Percentiles rank a stretch among this genome's conserved stretches.
These are phyloP conservation scores for Menura novaehollandiae DNA, from an alignment of 2,113 vertebrate genomes.

Conservation along the genomic window DNA sequence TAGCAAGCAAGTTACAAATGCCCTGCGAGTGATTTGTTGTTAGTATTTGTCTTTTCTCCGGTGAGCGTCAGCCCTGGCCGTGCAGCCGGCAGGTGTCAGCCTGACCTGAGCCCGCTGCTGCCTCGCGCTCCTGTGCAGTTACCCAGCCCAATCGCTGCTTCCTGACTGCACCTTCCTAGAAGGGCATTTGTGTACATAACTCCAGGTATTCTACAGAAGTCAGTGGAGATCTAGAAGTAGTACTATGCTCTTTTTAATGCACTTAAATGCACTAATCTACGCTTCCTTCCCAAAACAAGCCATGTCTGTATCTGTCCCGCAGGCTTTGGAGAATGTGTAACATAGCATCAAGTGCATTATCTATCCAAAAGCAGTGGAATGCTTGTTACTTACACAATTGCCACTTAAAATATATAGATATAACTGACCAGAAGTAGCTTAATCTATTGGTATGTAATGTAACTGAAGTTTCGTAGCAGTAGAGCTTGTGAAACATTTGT, in stretches of 20 bases:
- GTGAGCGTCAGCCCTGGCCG: neutral
- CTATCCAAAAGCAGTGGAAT: neutral
- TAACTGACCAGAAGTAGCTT: neutral
- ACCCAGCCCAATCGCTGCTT: neutral
- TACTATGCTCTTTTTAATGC: neutral
- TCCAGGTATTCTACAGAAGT: neutral
- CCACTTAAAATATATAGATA: neutral
- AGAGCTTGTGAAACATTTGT: neutral
- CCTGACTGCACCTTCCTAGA: neutral
- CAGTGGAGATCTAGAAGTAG: neutral
- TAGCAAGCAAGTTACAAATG: neutral
- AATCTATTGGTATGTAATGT: neutral
- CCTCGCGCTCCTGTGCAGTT: neutral
- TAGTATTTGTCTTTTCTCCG: neutral
- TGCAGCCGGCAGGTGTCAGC: slow-evolving; percentile 45
- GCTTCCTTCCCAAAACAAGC: neutral
- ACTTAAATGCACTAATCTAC: neutral
- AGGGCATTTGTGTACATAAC: neutral
- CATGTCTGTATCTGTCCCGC: neutral
- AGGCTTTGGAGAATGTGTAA: neutral
- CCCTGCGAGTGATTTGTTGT: neutral
- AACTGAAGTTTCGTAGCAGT: neutral
- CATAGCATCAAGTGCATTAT: neutral
- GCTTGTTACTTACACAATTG: neutral
- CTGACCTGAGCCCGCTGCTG: neutral